Evolutionary conservation across 2,113 vertebrate species (phyloP).

Genomic region (Stercorarius parasiticus): DNA sequence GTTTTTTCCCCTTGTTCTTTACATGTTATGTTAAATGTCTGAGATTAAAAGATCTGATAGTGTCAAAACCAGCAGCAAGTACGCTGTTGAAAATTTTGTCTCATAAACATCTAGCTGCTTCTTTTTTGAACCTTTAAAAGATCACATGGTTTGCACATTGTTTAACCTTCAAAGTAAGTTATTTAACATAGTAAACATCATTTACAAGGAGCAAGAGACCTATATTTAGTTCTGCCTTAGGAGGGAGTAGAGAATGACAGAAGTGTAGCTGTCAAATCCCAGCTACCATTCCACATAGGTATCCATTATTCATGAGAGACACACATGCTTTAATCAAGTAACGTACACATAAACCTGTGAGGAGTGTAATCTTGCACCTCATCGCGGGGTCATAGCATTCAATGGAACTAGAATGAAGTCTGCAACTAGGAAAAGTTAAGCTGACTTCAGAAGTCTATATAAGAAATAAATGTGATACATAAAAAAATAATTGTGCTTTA

Average conservation of each 20-base stretch:
- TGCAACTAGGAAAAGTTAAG: neutral
- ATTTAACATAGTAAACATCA: neutral
- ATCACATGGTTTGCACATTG: neutral
- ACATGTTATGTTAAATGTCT: neutral
- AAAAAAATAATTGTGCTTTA: neutral
- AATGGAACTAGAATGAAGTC: neutral
- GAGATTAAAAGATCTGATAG: neutral
- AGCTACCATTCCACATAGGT: neutral
- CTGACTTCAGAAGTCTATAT: neutral
- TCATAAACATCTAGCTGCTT: neutral
- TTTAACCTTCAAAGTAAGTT: neutral
- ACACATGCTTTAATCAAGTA: neutral
- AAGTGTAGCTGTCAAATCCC: neutral
- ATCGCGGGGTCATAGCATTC: neutral
- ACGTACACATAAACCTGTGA: rapidly evolving
- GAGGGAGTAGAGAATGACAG: neutral
- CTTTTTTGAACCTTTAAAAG: neutral
- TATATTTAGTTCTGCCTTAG: neutral
- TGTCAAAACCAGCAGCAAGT: neutral
- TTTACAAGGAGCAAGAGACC: neutral
- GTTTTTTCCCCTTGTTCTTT: neutral
- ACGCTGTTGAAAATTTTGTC: neutral
- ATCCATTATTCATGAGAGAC: neutral
- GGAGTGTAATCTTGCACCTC: neutral
- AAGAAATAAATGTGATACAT: neutral